Base-by-base conservation (phyloP, 2,113 vertebrate genomes). In the Tiliqua scincoides region DNA sequence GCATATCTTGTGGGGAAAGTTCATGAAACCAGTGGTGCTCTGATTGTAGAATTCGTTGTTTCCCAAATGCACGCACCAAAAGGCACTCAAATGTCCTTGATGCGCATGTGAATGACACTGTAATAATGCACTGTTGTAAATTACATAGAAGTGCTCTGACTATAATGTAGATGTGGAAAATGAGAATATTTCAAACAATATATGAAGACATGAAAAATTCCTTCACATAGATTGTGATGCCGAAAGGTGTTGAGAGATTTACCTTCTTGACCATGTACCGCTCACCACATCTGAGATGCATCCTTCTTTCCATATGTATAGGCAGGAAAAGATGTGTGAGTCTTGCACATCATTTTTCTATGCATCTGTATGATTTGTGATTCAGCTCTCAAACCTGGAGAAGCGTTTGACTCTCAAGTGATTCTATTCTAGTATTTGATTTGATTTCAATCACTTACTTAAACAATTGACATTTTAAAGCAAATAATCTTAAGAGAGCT, bases 391-490 rank as follows among this genome's bases (percentile, higher is more conserved):
- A 71, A 25, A 18, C 21, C 23, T 11, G 23, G 35, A 61, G 10
- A 72, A 85, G 71, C 7, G 72, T 79, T 71, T 4, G 15, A 10
- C 54, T 76, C 1, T 63, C 18, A 63, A 63, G 18, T 25, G 23
- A 25, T 63, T 63, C 61, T 63, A 21, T 74, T 67, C 57, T 10
- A 73, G 82, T 83, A 23, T 30, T 70, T n/a, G 17, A 43, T 59
- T 78, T 59, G 25, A 70, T 59, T 78, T 59, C 17, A 70, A 78
- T n/a, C 59, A 68, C 32, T 84, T 76, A 23, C 48, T 18, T 63
- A 54, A 88, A 91, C 43, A 52, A 18, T 6, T 87, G 61, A 83
- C 8, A 2, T 87, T 83, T 71, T 85, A 43, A 86, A 62, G 62
- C 62, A 57, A 2, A 0, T 43, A 83, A 27, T 67, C 88, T 4